A percentile compares a stretch with the other conserved stretches of the same genome.
Evolutionary conservation across 2,888 invertebrate genomes (phyloP).

Genomic region (Dicranocentrus wangi): DNA sequence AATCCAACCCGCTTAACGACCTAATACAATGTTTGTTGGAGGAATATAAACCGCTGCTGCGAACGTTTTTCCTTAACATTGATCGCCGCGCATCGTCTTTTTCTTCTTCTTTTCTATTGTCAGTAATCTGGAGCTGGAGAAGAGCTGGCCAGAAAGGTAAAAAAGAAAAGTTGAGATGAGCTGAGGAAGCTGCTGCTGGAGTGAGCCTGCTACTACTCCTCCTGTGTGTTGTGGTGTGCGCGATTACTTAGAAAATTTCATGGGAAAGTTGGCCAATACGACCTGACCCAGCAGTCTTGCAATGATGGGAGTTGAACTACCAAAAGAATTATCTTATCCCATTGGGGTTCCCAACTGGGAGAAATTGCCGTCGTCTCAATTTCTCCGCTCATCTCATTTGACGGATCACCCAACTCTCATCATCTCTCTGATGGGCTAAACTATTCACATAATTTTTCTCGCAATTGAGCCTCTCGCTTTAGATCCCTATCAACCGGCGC

Average conservation of each 20-base stretch:
- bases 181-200: background rate
- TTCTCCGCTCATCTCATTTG: slow-evolving; percentile 40
- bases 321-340: slow-evolving; percentile 6
- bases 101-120: too few species aligned
- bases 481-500: too few species aligned
- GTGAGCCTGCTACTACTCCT: background rate
- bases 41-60: too few species aligned
- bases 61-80: slow-evolving; percentile 19
- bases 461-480: background rate
- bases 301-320: slow-evolving; percentile 27
- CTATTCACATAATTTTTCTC: slow-evolving; percentile 32
- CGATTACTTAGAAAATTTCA: slow-evolving; percentile 1
- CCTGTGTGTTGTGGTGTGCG: background rate
- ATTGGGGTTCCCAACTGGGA: background rate
- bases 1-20: slow-evolving; percentile 49
- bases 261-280: background rate
- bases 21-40: slow-evolving; percentile 25
- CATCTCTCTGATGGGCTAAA: slow-evolving; percentile 13
- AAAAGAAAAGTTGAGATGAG: background rate
- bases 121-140: too few species aligned
- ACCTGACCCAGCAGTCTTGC: slow-evolving; percentile 55
- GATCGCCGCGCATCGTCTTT: too few species aligned
- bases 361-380: slow-evolving; percentile 24
- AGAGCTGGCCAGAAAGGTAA: background rate
- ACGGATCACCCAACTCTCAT: slow-evolving; percentile 41